Conservation (phyloP, 2,113 vertebrate genomes). For the Arenaria interpres region DNA sequence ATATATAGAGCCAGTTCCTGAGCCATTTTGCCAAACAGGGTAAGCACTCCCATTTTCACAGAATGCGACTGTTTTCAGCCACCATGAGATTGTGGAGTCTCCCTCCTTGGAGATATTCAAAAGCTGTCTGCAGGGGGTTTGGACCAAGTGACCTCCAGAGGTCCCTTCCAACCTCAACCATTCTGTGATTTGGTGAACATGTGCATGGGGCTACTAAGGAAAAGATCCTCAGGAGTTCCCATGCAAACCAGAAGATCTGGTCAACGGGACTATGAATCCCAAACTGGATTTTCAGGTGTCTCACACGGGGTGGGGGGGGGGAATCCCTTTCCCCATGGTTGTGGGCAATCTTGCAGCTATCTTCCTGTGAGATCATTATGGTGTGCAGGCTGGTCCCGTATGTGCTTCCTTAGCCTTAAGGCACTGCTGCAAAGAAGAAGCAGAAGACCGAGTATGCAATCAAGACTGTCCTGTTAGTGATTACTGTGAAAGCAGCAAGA, state of each 20-base stretch:
- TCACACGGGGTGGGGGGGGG: background rate
- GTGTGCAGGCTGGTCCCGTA: background rate
- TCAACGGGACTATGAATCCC: background rate
- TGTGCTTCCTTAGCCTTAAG: background rate
- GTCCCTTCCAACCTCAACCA: no score
- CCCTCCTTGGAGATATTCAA: no score
- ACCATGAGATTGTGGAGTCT: no score
- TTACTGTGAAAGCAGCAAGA: background rate
- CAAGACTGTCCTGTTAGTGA: background rate
- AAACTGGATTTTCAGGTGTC: background rate
- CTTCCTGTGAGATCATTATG: background rate
- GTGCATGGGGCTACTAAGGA: background rate
- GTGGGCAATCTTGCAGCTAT: background rate
- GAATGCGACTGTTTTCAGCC: no score
- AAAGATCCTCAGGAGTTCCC: background rate
- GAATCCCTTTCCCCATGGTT: background rate
- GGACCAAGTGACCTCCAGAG: no score
- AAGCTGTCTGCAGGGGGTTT: no score
- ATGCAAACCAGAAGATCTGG: background rate
- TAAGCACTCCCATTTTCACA: no score
- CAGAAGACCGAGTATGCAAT: no score
- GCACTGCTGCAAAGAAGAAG: background rate
- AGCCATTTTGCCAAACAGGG: no score
- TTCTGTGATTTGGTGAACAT: background rate
- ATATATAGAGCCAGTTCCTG: no score